Conservation (phyloP, 2,113 vertebrate species). For the Cepphus grylle region DNA sequence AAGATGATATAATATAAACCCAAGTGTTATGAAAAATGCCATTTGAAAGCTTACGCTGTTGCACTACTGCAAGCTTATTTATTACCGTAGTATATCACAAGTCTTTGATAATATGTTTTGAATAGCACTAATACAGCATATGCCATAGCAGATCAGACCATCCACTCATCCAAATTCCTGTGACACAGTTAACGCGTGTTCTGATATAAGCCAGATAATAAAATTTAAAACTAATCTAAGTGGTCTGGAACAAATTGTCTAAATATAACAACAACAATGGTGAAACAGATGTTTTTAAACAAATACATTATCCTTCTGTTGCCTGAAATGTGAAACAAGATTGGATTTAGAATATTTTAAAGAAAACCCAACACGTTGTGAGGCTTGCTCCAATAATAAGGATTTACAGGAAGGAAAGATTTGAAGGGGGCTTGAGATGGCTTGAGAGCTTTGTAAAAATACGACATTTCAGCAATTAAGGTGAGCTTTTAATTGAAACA, state of each 20-base stretch:
- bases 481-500: neutral
- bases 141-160: neutral
- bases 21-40: neutral
- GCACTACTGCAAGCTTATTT: neutral
- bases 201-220: neutral
- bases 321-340: neutral
- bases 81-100: neutral
- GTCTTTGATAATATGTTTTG: neutral
- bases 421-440: neutral
- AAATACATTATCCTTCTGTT: neutral
- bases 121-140: neutral
- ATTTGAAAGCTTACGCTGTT: neutral
- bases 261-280: neutral
- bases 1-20: neutral
- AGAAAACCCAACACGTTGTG: accelerated
- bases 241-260: neutral
- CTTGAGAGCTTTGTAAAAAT: neutral
- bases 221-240: neutral
- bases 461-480: neutral
- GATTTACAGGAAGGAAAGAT: neutral
- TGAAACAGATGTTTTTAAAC: neutral
- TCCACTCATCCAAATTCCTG: neutral
- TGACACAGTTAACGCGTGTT: neutral
- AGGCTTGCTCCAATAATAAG: neutral
- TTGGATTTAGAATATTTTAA: neutral